Percentiles rank a stretch among this genome's conserved stretches.
Conservation (phyloP, 2,113 vertebrate genomes). For the Pontoporia blainvillei region DNA sequence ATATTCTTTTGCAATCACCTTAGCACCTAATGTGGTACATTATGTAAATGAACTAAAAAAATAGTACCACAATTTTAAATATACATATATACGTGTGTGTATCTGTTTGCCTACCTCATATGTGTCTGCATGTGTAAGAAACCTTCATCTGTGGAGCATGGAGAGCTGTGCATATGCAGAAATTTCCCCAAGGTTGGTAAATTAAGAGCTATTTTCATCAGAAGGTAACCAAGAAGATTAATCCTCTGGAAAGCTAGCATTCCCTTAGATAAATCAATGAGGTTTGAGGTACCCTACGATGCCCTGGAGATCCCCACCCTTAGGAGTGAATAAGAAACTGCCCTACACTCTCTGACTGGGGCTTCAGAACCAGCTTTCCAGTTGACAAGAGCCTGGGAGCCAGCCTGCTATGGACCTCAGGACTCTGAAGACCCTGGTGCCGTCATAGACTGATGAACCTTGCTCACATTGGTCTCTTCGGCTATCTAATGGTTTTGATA, state of each 20-base stretch:
- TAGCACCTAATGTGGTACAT: not conserved
- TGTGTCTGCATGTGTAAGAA: not conserved
- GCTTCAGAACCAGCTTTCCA: not conserved
- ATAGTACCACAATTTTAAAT: not conserved
- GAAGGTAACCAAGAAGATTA: not conserved
- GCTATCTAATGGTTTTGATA: not conserved
- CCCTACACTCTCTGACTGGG: not conserved
- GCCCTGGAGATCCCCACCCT: not conserved
- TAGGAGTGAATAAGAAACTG: not conserved
- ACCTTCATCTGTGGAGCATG: not conserved
- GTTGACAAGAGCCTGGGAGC: not conserved
- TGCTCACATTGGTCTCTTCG: not conserved
- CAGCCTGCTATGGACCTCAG: not conserved
- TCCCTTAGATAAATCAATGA: not conserved
- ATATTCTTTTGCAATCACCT: not conserved
- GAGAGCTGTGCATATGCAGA: not conserved
- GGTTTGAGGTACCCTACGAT: not conserved
- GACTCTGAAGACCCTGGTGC: not conserved
- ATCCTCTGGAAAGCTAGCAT: not conserved
- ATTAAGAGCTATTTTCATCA: not conserved
- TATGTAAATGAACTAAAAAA: not conserved
- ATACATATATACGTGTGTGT: too few species aligned
- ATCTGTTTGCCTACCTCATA: not conserved
- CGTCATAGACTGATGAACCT: not conserved
- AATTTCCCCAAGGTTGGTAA: not conserved